Evolutionary conservation across 2,113 vertebrate genomes (phyloP), one percentile per base, ranked within the genome.

Genomic region (Calidris pygmaea): DNA sequence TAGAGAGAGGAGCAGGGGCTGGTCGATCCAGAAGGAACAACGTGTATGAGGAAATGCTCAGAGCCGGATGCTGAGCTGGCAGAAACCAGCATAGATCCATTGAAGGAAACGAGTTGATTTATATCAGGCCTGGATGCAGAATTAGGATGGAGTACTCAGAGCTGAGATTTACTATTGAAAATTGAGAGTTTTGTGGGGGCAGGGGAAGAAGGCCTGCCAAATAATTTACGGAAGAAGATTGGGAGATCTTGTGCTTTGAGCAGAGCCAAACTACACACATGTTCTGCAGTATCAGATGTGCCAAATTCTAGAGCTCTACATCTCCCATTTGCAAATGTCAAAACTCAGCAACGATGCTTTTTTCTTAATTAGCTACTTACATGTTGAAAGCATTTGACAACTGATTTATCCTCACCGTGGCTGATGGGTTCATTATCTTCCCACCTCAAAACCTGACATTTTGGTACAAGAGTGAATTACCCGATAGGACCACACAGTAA

Each of bases 91-190:
- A 45, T 9, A 73, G 53, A 52, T 76, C 68, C 62, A 62, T 59
- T 91, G 70, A 72, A 91, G 83, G 37, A 87, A 96, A 73, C 12
- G 2, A 21, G 32, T 19, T 95, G 67, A 93, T 95, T 92, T 92
- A 79, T 66, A 62, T 90, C 29, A 82, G 35, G 7, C 19, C 68
- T 93, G 66, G 53, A 87, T 89, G 32, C 22, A 68, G 45, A 90
- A 85, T 41, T 75, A 70, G 58, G 24, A 81, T 78, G 53, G 52
- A 75, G 32, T 63, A 67, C 71, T 89, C 55, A 90, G 80, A 89
- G 58, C 22, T 92, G 73, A 87, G 66, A 90, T 92, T 91, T 92
- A 84, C 68, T 63, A 41, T 72, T 86, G 80, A 87, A 95, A 92
- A 89, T 63, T 78, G 73, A 75, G 76, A 66, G 53, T 60, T 91